Evolutionary conservation across 2,797 vertebrate genomes (phyloP).

Genomic region (Aldrovandia affinis): DNA sequence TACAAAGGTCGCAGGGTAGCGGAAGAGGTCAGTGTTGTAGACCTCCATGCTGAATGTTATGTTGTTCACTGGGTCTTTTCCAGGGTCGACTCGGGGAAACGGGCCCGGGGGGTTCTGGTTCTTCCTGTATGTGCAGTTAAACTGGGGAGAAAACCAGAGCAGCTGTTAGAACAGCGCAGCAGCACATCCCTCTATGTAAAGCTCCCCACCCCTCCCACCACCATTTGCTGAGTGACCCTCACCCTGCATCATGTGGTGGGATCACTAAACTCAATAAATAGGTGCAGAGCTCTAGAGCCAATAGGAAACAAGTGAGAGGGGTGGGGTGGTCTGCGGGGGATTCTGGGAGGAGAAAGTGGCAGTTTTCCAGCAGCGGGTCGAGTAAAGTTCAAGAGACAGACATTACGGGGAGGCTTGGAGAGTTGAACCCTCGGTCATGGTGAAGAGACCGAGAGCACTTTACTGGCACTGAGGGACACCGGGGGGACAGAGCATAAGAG

Average conservation of each 20-base stretch:
- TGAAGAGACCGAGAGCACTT: conserved; percentile 48
- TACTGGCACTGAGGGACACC: conserved; percentile 53
- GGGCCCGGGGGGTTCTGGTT: conserved; percentile 47
- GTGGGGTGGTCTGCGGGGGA: neutral
- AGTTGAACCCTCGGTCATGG: conserved; percentile 24
- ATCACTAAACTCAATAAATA: neutral
- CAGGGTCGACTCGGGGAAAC: conserved; percentile 32
- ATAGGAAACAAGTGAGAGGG: neutral
- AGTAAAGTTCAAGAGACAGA: conserved; percentile 53
- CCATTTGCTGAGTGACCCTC: neutral
- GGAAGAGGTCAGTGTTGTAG: conserved; percentile 70
- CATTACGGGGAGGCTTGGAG: conserved; percentile 47
- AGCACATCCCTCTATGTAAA: conserved; percentile 24
- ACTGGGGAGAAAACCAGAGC: conserved; percentile 68
- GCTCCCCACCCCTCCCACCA: neutral
- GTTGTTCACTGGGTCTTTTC: conserved; percentile 61
- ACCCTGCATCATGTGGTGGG: conserved; percentile 45
- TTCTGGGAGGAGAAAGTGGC: conserved; percentile 21
- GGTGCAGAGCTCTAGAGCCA: neutral
- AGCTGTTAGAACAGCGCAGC: conserved; percentile 14
- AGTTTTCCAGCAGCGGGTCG: conserved; percentile 42
- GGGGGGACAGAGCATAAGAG: conserved; percentile 51
- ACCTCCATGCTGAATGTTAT: conserved; percentile 88
- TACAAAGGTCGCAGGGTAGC: conserved; percentile 52
- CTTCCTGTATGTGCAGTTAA: conserved; percentile 86